phyloP scores from a whole-genome alignment of 2,113 vertebrate species.

The Varanus salvator region DNA sequence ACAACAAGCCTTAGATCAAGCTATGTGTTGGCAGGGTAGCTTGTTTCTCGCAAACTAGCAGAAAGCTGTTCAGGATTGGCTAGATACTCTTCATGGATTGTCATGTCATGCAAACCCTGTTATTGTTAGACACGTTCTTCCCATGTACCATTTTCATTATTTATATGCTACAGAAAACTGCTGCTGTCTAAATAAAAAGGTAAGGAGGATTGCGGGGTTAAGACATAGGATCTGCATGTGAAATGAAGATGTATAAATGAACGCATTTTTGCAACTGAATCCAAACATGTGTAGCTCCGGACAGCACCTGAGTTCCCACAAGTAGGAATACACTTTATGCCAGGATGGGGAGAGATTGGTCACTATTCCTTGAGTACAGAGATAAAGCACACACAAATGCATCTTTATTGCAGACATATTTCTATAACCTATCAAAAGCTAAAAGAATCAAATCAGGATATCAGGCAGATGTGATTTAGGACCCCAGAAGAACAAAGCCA shows the following conservation, averaged over 20 bases:
- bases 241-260: not conserved
- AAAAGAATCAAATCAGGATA: slow-evolving; percentile 1
- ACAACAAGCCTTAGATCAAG: too few species aligned
- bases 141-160: not conserved
- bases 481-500: slow-evolving; percentile 11
- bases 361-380: not conserved
- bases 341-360: not conserved
- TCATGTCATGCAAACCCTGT: too few species aligned
- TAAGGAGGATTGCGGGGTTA: not conserved
- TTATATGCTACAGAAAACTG: not conserved
- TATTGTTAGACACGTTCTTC: not conserved
- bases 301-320: not conserved
- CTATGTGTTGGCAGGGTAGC: too few species aligned
- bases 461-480: slow-evolving; percentile 48
- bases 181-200: not conserved
- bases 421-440: slow-evolving; percentile 25
- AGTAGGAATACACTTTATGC: not conserved
- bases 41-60: too few species aligned
- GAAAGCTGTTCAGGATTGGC: too few species aligned
- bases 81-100: too few species aligned
- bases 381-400: not conserved
- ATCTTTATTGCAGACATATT: slow-evolving; percentile 14
- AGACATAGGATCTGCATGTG: not conserved
- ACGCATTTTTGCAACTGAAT: not conserved
- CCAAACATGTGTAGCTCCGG: not conserved